Base-by-base conservation (phyloP, 2,797 vertebrate species). In the Acomys russatus region DNA sequence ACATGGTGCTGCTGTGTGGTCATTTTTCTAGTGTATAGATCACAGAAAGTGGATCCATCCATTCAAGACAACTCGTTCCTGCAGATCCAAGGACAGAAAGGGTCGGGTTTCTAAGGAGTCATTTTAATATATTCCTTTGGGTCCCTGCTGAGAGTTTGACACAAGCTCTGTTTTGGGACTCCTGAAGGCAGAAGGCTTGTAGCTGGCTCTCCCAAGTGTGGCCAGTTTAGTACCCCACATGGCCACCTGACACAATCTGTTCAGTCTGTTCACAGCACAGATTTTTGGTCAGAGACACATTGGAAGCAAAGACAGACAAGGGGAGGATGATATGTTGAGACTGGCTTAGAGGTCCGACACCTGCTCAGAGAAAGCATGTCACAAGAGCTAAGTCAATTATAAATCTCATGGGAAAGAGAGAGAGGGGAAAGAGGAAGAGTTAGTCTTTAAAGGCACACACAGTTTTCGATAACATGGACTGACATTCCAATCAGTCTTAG, bases 211-310 rank as follows among this genome's bases (percentile, higher is more conserved):
- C 49, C 12, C 25, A 66, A 44, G 82, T 64, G 38, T 28, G 23
- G 59, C 33, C 25, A 49, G 35, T 63, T 83, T 44, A 35, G 23
- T 7, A 11, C 38, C 38, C 59, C 4, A 83, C 25, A 25, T 83
- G 61, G 38, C 18, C 17, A 33, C 82, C 82, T 49, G 23, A 84
- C 33, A 6, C n/a, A 7, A 7, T 25, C 4, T 56, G 59, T 51
- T 20, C 5, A 74, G 25, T 35, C 49, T 12, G 1, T 38, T 61
- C 25, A 6, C 0, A 6, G 44, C 1, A 1, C 59, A 38, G 1
- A 2, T 22, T 74, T 35, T 18, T 44, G 61, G 61, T 78, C 9
- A 2, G 28, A 63, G 71, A 10, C 44, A 49, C 2, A 35, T 38
- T 30, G 10, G 9, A 0, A 1, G 12, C 25, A 14, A 25, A 73